Base-by-base conservation (phyloP, 92 coral and sea anemone species). In the Phenganax subtilis region DNA sequence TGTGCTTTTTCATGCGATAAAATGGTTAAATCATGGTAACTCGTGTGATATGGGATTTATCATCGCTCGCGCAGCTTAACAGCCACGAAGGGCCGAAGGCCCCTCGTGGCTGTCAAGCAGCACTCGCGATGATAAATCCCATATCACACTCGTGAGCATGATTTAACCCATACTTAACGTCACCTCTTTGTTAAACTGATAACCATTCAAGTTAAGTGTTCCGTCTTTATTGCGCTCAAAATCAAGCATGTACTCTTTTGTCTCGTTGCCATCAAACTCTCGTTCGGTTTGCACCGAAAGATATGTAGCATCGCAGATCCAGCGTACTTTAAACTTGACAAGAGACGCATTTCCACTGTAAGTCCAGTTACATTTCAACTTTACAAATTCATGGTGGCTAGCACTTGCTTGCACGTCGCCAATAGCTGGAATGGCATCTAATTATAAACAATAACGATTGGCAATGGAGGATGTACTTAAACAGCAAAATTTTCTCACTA, bases 331-430 rank as follows among this genome's bases (percentile, higher is more conserved):
- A 59, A 59, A 59, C 65, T 59, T 15, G 65, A 59, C 65, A 59
- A 59, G 65, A 59, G 65, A 59, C 17, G 65, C 14, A 59, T 59
- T 59, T 15, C 65, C 65, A 59, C 17, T 59, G 65, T 59, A 59
- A 16, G 17, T 27, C 65, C 65, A 59, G 20, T 27, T 59, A 59
- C 65, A 59, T 12, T 59, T 59, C 17, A 59, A 59, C 65, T 59
- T 16, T 5, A 59, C 65, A 15, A 12, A 12, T 59, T 59, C 65
- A 59, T 59, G 17, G 0, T 59, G 12, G 65, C 20, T 59, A 5
- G 65, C 17, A 59, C 20, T 59, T 27, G 65, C 65, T 5, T 12
- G 17, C 17, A 59, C 17, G 12, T 59, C 17, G 65, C 17, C 65
- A 15, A 59, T 3, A 3, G 17, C 65, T 16, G 65, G 65, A 59